A percentile compares a stretch with the other conserved stretches of the same genome.
phyloP scores from a whole-genome alignment of 2,797 vertebrate genomes.

The Xerus rutilus region DNA sequence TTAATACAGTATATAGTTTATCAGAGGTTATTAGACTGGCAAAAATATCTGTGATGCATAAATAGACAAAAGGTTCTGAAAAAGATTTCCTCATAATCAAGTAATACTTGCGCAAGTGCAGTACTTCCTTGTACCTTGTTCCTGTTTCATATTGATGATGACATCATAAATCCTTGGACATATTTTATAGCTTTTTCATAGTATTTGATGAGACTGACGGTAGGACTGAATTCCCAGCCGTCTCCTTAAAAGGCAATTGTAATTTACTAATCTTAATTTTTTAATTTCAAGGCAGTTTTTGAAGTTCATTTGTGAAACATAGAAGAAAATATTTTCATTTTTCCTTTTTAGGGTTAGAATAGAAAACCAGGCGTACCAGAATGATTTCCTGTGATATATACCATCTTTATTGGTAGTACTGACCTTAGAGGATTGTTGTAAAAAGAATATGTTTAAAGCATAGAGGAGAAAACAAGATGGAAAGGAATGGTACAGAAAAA shows the following conservation, averaged over 20 bases:
- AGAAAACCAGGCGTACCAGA: neutral
- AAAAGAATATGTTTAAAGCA: neutral
- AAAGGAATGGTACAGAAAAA: neutral
- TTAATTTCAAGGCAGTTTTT: constrained; percentile 6
- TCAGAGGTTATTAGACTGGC: neutral
- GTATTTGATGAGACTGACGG: neutral
- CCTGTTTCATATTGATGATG: neutral
- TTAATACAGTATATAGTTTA: neutral
- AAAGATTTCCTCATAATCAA: constrained; percentile 16
- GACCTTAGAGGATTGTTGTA: neutral
- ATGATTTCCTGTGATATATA: neutral
- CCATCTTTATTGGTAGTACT: neutral
- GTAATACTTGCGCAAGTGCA: neutral
- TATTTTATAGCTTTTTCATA: neutral
- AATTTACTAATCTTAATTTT: constrained; percentile 16
- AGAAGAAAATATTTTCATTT: neutral
- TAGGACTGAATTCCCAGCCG: neutral
- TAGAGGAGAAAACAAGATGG: neutral
- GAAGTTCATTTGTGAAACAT: constrained; percentile 19
- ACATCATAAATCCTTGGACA: neutral
- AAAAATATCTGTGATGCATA: neutral
- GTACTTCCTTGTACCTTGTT: neutral
- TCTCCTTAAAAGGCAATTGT: neutral
- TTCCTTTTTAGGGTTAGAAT: neutral
- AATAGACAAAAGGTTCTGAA: neutral